A percentile compares a stretch with the other conserved stretches of the same genome.
phyloP scores from a whole-genome alignment of 2,888 invertebrate species.

The Drosophila recens region DNA sequence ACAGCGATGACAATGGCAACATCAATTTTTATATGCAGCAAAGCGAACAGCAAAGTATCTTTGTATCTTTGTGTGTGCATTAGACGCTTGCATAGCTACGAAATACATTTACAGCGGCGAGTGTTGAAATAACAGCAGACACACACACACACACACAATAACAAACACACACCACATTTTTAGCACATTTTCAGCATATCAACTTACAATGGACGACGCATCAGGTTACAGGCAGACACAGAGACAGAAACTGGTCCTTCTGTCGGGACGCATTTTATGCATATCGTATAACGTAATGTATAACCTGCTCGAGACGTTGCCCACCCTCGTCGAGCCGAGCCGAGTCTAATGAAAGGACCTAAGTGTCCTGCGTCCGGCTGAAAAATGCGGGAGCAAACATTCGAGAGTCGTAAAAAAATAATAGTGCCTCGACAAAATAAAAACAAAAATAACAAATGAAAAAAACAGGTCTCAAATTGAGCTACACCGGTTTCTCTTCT shows the following conservation, averaged over 20 bases:
- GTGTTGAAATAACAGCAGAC: conserved; percentile 37
- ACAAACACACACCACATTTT: conserved; percentile 67
- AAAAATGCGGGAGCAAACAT: conserved; percentile 70
- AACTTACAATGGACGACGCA: conserved; percentile 71
- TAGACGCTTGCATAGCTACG: conserved; percentile 49
- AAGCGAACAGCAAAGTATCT: conserved; percentile 53
- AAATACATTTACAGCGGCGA: conserved; percentile 38
- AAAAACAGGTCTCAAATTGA: conserved; percentile 63
- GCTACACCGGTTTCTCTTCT: conserved; percentile 38
- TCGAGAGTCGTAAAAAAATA: conserved; percentile 75
- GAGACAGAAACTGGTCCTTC: not conserved
- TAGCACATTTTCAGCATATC: conserved; percentile 79
- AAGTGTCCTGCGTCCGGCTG: conserved; percentile 56
- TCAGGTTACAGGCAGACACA: conserved; percentile 68
- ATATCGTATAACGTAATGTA: conserved; percentile 64
- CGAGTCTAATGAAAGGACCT: conserved; percentile 74
- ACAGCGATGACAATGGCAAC: conserved; percentile 28
- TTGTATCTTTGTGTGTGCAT: conserved; percentile 45
- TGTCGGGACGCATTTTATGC: conserved; percentile 48
- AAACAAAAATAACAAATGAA: not conserved
- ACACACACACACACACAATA: not conserved
- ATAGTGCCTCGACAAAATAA: conserved; percentile 56
- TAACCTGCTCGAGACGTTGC: conserved; percentile 35
- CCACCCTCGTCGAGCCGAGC: conserved; percentile 61
- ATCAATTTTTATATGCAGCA: conserved; percentile 60